Evolutionary conservation across 2,888 invertebrate genomes (phyloP).

Genomic region (Ormyrus pomaceus): DNA sequence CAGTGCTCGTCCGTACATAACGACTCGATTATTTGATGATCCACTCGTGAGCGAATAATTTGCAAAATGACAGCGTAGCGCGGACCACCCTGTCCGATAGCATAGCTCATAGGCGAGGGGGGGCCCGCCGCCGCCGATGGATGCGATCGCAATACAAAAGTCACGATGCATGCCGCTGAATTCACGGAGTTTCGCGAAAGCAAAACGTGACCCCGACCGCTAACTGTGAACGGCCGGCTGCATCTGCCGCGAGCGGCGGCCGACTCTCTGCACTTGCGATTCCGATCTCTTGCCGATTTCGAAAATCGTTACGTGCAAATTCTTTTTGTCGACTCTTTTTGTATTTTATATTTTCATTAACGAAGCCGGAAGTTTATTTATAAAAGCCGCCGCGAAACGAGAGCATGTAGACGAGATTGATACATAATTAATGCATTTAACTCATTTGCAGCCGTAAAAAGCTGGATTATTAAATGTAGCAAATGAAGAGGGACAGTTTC

Average conservation of each 20-base stretch:
- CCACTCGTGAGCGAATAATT: slow-evolving; percentile 40
- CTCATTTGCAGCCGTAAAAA: slow-evolving; percentile 24
- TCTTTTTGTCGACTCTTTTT: too few species aligned
- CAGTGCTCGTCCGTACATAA: neutral
- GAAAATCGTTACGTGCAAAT: too few species aligned
- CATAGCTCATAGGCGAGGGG: neutral
- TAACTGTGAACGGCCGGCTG: slow-evolving; percentile 8
- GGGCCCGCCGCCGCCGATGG: neutral
- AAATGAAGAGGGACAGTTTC: slow-evolving; percentile 9
- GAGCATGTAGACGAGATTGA: too few species aligned
- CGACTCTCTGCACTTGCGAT: neutral
- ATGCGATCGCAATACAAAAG: slow-evolving; percentile 15
- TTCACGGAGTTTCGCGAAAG: slow-evolving; percentile 26
- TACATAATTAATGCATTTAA: slow-evolving; percentile 9
- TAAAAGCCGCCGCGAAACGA: neutral
- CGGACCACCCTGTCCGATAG: slow-evolving; percentile 33
- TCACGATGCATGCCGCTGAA: slow-evolving; percentile 7
- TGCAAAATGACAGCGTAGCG: slow-evolving; percentile 23
- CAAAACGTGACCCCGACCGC: slow-evolving; percentile 26
- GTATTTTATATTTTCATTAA: too few species aligned
- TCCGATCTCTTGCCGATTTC: too few species aligned
- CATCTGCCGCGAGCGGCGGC: neutral
- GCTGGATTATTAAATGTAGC: slow-evolving; percentile 9
- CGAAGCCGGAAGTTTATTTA: too few species aligned
- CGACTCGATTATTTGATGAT: slow-evolving; percentile 34